Evolutionary conservation across 1,140 invertebrate species (phyloP), one percentile per base, ranked within the genome.

Genomic region (Cepaea nemoralis): DNA sequence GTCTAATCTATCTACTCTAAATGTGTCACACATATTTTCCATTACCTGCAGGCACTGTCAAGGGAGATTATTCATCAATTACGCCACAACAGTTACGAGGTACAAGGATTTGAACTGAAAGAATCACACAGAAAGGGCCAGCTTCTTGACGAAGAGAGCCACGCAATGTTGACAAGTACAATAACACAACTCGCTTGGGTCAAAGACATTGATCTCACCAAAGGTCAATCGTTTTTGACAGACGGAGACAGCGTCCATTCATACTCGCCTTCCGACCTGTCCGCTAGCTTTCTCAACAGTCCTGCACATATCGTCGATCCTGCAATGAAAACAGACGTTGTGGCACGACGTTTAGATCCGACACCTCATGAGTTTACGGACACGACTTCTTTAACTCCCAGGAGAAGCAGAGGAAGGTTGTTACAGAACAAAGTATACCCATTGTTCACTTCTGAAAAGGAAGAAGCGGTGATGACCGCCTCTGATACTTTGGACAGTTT

Each of bases 121-220:
- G 55, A 80, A 24, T 48, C 67, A 37, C n/a, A n/a, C 16, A 67
- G 12, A 19, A 67, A 69, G 33, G 59, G 66, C n/a, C 40, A 33
- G 5, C 40, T 71, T 5, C 73, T 74, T 37, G 74, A 82, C 31
- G 77, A 83, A 10, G 84, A 35, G 27, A 31, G 27, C 0, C 59
- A 5, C 12, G 16, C 59, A 2, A 50, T 79, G 35, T 55, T 85
- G 48, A 79, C 87, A 19, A 81, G 80, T 35, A 87, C 89, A 16
- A 84, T 90, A 3, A 69, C 83, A 33, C 90, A 91, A 74, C 81
- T 91, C 35, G 90, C 90, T 27, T 91, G 90, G 90, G 88, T 88
- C 77, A 87, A 86, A 79, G 89, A 91, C 78, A 88, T 91, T 76
- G 87, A 89, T 81, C 77, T 90, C 8, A 86, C 85, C 40, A 87